Evolutionary conservation across 2,113 vertebrate species (phyloP).

Genomic region (Upupa epops): DNA sequence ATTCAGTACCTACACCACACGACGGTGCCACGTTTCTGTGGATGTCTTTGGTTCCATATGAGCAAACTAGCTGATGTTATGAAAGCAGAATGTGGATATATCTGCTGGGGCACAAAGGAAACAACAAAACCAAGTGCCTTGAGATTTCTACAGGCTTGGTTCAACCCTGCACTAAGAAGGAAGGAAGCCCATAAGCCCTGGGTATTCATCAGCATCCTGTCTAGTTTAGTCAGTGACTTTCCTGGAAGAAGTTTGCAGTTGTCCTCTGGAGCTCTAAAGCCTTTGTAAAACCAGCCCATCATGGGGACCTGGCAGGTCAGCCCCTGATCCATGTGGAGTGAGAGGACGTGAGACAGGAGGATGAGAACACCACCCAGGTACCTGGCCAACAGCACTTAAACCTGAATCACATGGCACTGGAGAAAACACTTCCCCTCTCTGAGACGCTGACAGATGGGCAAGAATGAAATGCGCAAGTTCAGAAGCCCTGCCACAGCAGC

Average conservation of each 20-base stretch:
- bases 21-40: fast-evolving
- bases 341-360: not conserved
- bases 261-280: not conserved
- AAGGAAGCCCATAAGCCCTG: not conserved
- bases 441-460: not conserved
- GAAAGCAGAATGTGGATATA: not conserved
- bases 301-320: fast-evolving
- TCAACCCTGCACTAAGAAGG: not conserved
- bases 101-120: not conserved
- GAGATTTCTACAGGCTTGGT: not conserved
- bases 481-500: not conserved
- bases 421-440: not conserved
- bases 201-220: not conserved
- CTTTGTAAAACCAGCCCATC: not conserved
- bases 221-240: not conserved
- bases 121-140: not conserved
- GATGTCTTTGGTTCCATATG: not conserved
- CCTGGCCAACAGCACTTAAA: not conserved
- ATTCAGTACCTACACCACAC: not conserved
- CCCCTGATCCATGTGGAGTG: fast-evolving
- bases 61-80: not conserved
- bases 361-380: not conserved
- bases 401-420: not conserved
- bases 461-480: not conserved
- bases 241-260: not conserved